These are phyloP conservation scores for Physella acuta DNA, from an alignment of 1,140 invertebrate genomes.

Conservation along the genomic window DNA sequence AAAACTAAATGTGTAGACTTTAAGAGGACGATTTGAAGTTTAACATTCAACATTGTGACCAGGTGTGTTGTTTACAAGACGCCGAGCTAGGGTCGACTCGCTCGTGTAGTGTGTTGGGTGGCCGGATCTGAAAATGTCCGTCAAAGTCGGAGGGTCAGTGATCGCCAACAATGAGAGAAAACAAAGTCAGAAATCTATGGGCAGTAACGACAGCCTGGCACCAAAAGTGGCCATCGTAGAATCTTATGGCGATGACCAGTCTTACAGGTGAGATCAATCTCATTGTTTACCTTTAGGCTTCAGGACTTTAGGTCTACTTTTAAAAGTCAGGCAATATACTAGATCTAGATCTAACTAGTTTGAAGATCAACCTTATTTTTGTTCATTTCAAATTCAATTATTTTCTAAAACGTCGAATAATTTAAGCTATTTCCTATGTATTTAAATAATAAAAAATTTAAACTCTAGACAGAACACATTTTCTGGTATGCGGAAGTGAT, in stretches of 20 bases:
- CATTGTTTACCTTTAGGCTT: background rate
- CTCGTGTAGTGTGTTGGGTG: too few species aligned
- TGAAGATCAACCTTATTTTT: background rate
- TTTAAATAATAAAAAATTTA: background rate
- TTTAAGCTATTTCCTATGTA: background rate
- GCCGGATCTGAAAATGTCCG: too few species aligned
- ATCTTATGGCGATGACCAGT: slow-evolving; percentile 12
- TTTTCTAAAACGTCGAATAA: background rate
- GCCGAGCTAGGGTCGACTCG: too few species aligned
- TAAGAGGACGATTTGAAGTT: too few species aligned
- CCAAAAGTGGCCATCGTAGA: slow-evolving; percentile 23
- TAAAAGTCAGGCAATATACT: background rate
- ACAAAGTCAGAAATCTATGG: background rate
- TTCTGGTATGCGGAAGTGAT: too few species aligned
- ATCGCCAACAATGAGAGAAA: background rate
- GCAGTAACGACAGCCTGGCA: slow-evolving; percentile 13
- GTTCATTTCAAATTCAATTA: background rate
- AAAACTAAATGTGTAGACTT: too few species aligned
- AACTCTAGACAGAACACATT: background rate
- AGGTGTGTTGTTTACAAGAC: too few species aligned
- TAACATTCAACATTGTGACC: too few species aligned
- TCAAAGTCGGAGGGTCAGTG: background rate
- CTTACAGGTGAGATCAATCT: slow-evolving; percentile 15
- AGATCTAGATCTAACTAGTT: background rate
- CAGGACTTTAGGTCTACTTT: background rate